These are phyloP conservation scores for Limanda limanda DNA, from an alignment of 2,113 vertebrate genomes.

Conservation along the genomic window DNA sequence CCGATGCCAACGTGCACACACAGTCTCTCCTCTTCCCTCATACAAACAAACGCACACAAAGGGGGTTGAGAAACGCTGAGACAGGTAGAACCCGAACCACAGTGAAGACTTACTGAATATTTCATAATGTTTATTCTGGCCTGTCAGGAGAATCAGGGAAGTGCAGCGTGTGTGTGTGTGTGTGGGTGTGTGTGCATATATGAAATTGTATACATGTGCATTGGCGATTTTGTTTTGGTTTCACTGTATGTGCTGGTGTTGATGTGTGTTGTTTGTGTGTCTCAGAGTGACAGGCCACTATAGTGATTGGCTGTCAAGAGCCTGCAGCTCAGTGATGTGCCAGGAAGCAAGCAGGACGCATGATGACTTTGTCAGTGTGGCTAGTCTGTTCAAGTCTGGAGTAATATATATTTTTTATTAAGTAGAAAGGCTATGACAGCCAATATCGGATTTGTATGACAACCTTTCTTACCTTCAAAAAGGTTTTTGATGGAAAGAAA, in stretches of 20 bases:
- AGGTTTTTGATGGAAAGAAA: background rate
- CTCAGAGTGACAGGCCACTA: slow-evolving; percentile 32
- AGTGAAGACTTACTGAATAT: slow-evolving; percentile 70
- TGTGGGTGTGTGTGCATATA: slow-evolving; percentile 6
- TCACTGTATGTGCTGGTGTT: background rate
- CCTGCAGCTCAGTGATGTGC: slow-evolving; percentile 33
- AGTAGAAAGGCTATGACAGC: background rate
- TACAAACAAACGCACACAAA: slow-evolving; percentile 48
- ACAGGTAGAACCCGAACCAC: slow-evolving; percentile 63
- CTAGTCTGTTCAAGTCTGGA: background rate
- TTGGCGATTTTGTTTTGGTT: slow-evolving; percentile 8
- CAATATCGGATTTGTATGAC: too few species aligned
- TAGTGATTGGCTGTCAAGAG: slow-evolving; percentile 47
- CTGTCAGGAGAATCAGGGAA: slow-evolving; percentile 61
- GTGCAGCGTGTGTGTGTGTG: background rate
- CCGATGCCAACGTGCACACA: slow-evolving; percentile 36
- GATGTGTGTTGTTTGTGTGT: slow-evolving; percentile 22
- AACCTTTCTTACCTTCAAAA: too few species aligned
- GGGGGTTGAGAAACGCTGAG: slow-evolving; percentile 47
- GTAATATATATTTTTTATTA: background rate
- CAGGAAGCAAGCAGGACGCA: slow-evolving; percentile 31
- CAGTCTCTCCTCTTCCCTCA: slow-evolving; percentile 17
- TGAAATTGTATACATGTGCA: slow-evolving; percentile 12
- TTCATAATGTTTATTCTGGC: slow-evolving; percentile 77
- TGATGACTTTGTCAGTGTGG: slow-evolving; percentile 22